These are phyloP conservation scores for Malurus alboscapulatus DNA, from an alignment of 2,113 vertebrate species.

Conservation along the genomic window DNA sequence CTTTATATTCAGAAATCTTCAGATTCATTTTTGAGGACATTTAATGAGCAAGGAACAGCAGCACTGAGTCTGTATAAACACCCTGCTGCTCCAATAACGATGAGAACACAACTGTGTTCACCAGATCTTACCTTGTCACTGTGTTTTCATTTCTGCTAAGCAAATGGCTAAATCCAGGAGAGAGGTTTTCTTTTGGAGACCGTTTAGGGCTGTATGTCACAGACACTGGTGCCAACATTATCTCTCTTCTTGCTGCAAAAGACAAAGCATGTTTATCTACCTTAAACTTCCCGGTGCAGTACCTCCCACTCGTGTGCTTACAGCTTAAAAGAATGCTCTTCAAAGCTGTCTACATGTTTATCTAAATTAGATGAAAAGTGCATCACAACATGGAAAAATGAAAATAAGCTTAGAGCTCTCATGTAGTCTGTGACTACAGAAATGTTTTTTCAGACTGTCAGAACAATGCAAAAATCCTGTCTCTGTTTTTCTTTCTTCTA, in stretches of 20 bases:
- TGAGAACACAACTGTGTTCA: background rate
- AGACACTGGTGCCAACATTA: slow-evolving; percentile 83
- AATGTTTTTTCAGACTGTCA: background rate
- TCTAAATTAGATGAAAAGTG: background rate
- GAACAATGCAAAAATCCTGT: background rate
- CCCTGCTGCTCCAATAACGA: background rate
- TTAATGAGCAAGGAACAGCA: background rate
- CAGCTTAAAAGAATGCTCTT: background rate
- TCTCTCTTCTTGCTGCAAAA: slow-evolving; percentile 86
- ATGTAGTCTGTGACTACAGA: background rate
- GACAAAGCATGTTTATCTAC: slow-evolving; percentile 16
- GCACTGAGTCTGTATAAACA: background rate
- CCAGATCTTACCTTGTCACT: slow-evolving; percentile 73
- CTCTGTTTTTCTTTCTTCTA: background rate
- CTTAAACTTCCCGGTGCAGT: background rate
- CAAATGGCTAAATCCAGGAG: slow-evolving; percentile 88
- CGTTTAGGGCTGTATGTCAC: slow-evolving; percentile 93
- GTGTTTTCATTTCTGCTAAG: slow-evolving; percentile 80
- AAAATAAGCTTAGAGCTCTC: background rate
- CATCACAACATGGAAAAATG: background rate
- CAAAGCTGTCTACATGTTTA: background rate
- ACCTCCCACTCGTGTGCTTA: background rate
- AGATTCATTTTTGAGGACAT: background rate
- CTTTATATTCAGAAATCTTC: background rate
- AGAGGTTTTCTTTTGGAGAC: slow-evolving; percentile 92